Conservation (phyloP, 2,888 invertebrate species). For the Hemithea aestivaria region DNA sequence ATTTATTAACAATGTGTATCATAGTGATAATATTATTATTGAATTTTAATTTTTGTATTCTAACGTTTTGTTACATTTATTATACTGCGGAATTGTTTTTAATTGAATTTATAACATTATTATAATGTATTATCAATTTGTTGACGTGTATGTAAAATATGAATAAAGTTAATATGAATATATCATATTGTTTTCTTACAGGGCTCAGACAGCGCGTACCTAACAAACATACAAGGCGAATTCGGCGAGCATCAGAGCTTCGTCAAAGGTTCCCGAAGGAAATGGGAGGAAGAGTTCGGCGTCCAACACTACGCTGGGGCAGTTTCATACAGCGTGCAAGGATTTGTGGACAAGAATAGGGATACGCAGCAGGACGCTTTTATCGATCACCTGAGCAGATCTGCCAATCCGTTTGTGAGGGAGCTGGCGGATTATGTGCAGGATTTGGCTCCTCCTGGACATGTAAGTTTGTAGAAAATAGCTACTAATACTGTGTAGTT, state of each 20-base stretch:
- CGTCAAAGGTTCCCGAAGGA: slow-evolving; percentile 90
- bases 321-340: slow-evolving; percentile 88
- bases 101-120: no score
- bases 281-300: slow-evolving; percentile 95
- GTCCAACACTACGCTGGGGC: slow-evolving; percentile 93
- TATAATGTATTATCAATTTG: no score
- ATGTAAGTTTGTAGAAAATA: slow-evolving; percentile 66
- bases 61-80: no score
- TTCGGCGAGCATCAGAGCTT: slow-evolving; percentile 91
- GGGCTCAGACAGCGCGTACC: slow-evolving; percentile 93
- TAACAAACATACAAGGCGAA: slow-evolving; percentile 92
- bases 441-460: slow-evolving; percentile 80
- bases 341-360: slow-evolving; percentile 94
- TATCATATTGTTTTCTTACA: slow-evolving; percentile 38
- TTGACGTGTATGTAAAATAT: no score
- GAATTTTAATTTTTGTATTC: no score
- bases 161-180: no score
- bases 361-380: slow-evolving; percentile 96
- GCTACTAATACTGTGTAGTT: not conserved
- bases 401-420: slow-evolving; percentile 89
- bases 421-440: slow-evolving; percentile 81
- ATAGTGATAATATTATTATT: no score
- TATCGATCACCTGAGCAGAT: slow-evolving; percentile 92
- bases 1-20: no score
- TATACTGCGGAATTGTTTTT: no score